Percentiles rank a stretch among this genome's conserved stretches.
Evolutionary conservation across 2,888 invertebrate species (phyloP).

Genomic region (Ormyrus labotus): DNA sequence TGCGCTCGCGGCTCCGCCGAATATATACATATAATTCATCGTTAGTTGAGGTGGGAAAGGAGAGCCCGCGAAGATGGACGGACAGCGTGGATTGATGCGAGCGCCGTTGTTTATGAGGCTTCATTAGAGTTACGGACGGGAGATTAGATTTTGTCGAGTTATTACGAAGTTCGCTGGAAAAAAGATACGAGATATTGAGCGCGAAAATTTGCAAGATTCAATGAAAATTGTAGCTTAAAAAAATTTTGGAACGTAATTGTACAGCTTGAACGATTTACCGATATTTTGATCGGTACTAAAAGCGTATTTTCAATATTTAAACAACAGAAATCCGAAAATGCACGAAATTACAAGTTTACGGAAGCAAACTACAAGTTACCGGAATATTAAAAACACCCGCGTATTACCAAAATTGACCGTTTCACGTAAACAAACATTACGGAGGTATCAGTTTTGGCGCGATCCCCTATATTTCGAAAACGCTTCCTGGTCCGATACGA

Average conservation of each 20-base stretch:
- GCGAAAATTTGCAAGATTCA: background rate
- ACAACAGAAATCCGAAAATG: too few relatives aligned
- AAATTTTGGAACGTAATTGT: too few relatives aligned
- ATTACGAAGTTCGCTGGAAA: background rate
- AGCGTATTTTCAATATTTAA: too few relatives aligned
- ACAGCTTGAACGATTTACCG: too few relatives aligned
- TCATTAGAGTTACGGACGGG: background rate
- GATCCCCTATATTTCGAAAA: conserved; percentile 24
- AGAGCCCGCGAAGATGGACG: background rate
- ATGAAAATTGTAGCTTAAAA: too few relatives aligned
- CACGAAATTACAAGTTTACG: too few relatives aligned
- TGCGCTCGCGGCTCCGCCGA: background rate
- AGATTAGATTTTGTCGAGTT: conserved; percentile 17
- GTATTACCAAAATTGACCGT: conserved; percentile 41
- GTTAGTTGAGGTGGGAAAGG: conserved; percentile 22
- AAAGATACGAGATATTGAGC: background rate
- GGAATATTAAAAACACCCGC: conserved; percentile 24
- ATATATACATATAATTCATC: conserved; percentile 28
- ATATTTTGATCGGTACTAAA: too few relatives aligned
- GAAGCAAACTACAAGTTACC: background rate
- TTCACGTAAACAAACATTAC: conserved; percentile 52
- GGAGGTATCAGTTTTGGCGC: conserved; percentile 27
- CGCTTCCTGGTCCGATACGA: background rate
- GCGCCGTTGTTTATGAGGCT: conserved; percentile 17
- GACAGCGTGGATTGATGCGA: background rate